A percentile compares a stretch with the other conserved stretches of the same genome.
phyloP scores from a whole-genome alignment of 2,797 vertebrate species.

The Oreonectes daqikongensis region DNA sequence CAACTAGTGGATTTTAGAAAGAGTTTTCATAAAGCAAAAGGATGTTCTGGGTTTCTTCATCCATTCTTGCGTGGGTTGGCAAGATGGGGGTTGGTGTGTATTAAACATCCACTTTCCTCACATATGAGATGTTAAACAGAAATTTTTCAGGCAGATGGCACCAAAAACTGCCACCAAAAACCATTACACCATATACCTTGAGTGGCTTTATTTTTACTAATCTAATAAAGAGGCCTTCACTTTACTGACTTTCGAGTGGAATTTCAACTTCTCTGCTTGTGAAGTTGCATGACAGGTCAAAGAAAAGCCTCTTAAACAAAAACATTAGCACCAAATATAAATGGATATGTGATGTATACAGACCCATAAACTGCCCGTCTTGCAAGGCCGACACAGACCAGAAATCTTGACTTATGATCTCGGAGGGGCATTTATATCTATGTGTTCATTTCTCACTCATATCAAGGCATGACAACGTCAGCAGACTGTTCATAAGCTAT shows the following conservation, averaged over 20 bases:
- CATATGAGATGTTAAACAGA: background rate
- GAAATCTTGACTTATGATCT: background rate
- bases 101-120: background rate
- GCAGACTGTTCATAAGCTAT: background rate
- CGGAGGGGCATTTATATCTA: background rate
- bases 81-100: background rate
- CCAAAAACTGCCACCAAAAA: background rate
- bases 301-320: constrained; percentile 1
- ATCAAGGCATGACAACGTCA: background rate
- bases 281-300: background rate
- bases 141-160: background rate
- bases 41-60: constrained; percentile 6
- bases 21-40: background rate
- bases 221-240: background rate
- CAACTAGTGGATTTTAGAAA: background rate
- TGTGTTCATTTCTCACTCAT: background rate
- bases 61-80: background rate
- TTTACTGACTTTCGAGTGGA: background rate
- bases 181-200: background rate
- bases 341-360: background rate
- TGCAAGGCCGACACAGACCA: constrained; percentile 3
- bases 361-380: background rate
- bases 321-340: constrained; percentile 27
- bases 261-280: background rate
- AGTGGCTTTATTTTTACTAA: background rate